Conservation (phyloP, 1,140 invertebrate genomes). For the Anastrepha ludens region DNA sequence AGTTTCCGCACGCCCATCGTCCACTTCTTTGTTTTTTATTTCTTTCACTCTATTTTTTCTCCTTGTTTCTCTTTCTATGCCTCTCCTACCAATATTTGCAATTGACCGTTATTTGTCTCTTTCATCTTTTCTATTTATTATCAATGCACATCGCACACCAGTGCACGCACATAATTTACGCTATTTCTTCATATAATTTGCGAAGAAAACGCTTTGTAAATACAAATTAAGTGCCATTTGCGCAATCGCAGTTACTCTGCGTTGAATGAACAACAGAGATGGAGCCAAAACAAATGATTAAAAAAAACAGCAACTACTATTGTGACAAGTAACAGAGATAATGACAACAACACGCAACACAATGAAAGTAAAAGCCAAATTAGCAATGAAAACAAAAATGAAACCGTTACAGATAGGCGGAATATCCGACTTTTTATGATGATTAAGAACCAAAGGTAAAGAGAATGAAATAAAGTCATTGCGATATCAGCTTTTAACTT, state of each 20-base stretch:
- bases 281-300: not conserved
- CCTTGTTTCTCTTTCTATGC: not conserved
- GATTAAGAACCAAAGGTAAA: no score
- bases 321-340: not conserved
- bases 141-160: conserved; percentile 1
- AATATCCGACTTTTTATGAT: no score
- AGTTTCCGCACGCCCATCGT: not conserved
- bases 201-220: conserved; percentile 15
- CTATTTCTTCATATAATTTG: conserved; percentile 25
- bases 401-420: not conserved
- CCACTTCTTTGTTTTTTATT: not conserved
- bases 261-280: not conserved
- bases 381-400: not conserved
- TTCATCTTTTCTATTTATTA: conserved; percentile 31
- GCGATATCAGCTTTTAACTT: no score
- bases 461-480: no score
- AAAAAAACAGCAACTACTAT: not conserved
- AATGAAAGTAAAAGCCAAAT: not conserved
- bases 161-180: conserved; percentile 11
- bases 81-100: not conserved
- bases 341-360: not conserved
- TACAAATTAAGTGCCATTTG: not conserved
- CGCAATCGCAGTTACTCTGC: not conserved
- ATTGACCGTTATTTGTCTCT: not conserved
- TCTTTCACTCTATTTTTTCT: not conserved